Evolutionary conservation across 2,797 vertebrate species (phyloP), one percentile per base, ranked within the genome.

Genomic region (Melopsittacus undulatus): DNA sequence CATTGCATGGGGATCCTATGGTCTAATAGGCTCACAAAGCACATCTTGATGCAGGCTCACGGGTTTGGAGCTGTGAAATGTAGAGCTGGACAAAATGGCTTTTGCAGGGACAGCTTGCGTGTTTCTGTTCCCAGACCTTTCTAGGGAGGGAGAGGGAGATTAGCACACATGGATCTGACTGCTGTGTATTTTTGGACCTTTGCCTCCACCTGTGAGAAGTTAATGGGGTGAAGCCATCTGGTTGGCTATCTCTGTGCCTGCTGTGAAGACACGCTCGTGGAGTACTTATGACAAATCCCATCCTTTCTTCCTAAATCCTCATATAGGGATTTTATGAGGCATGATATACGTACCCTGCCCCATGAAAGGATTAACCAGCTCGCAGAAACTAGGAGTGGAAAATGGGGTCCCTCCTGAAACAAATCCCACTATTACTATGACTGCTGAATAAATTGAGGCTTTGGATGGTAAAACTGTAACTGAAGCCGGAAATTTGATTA

Each of bases 401-500:
- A 82, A 89, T 19, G 42, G 70, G 40, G 49, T 93, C 34, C 48
- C 67, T 92, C 66, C 77, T 93, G 92, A 90, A 94, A 85, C 68
- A 92, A 96, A 94, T 94, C 72, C 72, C 36, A 42, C 80, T 82
- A 6, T 30, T 64, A 89, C 51, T 64, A 80, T 3, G 40, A 63
- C 38, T 2, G 9, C 52, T 78, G 93, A 92, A 87, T 90, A 95
- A 95, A 85, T 1, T 24, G 86, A 84, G 68, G 32, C 83, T 82
- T 87, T 87, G 81, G 75, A 87, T 27, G 46, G 90, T 94, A 90
- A 94, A 96, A 93, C 38, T 83, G 51, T 93, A 95, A 89, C 82
- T 0, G 0, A 59, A 81, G 30, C 81, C 92, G 95, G 94, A 95
- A 93, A 95, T 92, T 52, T 85, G 77, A 94, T 92, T 89, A 10